phyloP scores from a whole-genome alignment of 2,797 vertebrate species.

The Diceros bicornis region DNA sequence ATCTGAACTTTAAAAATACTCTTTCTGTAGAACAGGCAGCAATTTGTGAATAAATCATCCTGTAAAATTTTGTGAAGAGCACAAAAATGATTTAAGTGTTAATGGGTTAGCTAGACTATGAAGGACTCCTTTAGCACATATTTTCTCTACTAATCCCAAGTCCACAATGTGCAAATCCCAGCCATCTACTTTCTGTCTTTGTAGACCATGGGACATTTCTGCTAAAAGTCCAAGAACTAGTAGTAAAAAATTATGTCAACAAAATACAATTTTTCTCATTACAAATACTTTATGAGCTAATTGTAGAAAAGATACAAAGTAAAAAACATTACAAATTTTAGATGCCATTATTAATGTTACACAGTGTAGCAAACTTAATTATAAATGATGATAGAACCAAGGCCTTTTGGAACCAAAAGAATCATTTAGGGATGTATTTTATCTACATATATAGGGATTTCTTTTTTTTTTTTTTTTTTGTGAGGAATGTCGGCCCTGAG shows the following conservation, averaged over 20 bases:
- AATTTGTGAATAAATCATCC: slow-evolving; percentile 58
- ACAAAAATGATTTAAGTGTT: background rate
- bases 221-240: background rate
- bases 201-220: background rate
- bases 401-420: background rate
- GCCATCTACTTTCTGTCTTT: background rate
- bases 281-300: background rate
- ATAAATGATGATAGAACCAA: background rate
- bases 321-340: background rate
- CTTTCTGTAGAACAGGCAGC: background rate
- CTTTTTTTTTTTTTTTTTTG: background rate
- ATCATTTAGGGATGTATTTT: background rate
- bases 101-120: background rate
- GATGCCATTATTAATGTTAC: background rate
- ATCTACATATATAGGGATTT: background rate
- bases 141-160: background rate
- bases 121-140: background rate
- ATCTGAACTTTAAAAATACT: slow-evolving; percentile 48
- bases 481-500: too few relatives aligned
- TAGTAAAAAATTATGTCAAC: background rate
- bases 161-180: background rate
- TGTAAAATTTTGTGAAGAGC: slow-evolving; percentile 7
- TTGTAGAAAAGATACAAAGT: background rate
- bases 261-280: background rate
- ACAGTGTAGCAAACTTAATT: background rate